Base-by-base conservation (phyloP, 2,113 vertebrate genomes). In the Oriolus oriolus region DNA sequence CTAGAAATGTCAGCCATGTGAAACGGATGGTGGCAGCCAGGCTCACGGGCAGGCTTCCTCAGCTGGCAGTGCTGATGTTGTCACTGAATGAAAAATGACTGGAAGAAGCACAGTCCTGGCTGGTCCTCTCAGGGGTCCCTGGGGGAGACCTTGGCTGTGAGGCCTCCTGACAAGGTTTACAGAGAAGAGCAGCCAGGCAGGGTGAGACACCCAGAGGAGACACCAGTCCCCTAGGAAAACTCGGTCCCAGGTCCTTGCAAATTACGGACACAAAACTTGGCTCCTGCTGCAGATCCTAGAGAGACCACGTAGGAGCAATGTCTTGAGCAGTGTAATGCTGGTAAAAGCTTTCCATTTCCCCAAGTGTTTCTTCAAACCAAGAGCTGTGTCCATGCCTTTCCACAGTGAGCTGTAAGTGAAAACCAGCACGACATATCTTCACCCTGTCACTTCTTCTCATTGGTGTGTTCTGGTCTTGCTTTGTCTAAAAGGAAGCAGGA, bases 401-500 rank as follows among this genome's bases (percentile, higher is more conserved):
- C 47, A 73, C 45, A 42, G n/a, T 6, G 28, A 78, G n/a, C 28
- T 85, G 1, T 31, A 65, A 53, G n/a, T 33, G 35, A 71, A 93
- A 97, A 78, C 6, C 28, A 66, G 45, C 10, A 33, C 1, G 16
- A 74, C 2, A 5, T 9, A 21, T 83, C 69, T 91, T 85, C 33
- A 64, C 19, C 21, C 39, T 54, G 26, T 54, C 17, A 20, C 31
- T 76, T 84, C 54, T 90, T 80, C 35, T 76, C 21, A 24, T 17
- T 86, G 27, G 3, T 49, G 17, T 52, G 22, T 52, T 33, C 23
- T 77, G 17, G 13, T 66, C 39, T 70, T 75, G 60, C 37, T 95
- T 82, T 89, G 71, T 78, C 64, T 84, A 66, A 94, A 90, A 84
- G 20, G 35, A 81, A 89, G 39, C 24, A 76, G 52, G 26, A 95